Base-by-base conservation (phyloP, 2,888 invertebrate genomes). In the Therioaphis trifolii region DNA sequence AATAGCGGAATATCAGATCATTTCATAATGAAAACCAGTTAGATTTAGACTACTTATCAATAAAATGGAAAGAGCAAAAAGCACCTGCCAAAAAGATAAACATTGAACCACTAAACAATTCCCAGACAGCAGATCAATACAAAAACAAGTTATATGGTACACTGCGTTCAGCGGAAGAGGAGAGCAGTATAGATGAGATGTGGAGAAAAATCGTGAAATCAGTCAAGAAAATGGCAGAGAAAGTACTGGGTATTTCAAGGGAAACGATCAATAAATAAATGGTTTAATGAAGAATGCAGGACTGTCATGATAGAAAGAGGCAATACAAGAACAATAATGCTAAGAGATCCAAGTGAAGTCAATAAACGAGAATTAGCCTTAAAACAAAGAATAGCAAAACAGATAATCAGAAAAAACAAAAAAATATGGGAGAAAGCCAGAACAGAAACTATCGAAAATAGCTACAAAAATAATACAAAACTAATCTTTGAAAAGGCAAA, bases 401-500 rank as follows among this genome's bases (percentile, higher is more conserved):
- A 69, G 69, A 69, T 69, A 69, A 69, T 69, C 12, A 69, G 46
- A 46, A 69, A n/a, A 69, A 63, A 63, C 29, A 63, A 63, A 63
- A 63, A n/a, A 35, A 63, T 63, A 7, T 63, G 63, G 35, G 29
- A 63, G 18, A 63, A 63, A 63, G 15, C 29, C n/a, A 63, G 63
- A n/a, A 63, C 35, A 63, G 68, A 68, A 68, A 71, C 43, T 12
- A 71, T 46, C 49, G 29, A 49, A 72, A 72, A 72, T 49, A 72
- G 72, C 29, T 72, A 49, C 72, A 72, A 52, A 72, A 29, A 12
- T 72, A 72, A 72, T n/a, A 72, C 72, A 72, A 72, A 52, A 72
- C 52, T 72, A 11, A 49, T 49, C n/a, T 72, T 72, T 49, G 18
- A 49, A 72, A 72, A 72, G 72, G 29, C 52, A 72, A 72, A 72